Evolutionary conservation across 2,888 invertebrate species (phyloP).

Genomic region (Monochamus alternatus): DNA sequence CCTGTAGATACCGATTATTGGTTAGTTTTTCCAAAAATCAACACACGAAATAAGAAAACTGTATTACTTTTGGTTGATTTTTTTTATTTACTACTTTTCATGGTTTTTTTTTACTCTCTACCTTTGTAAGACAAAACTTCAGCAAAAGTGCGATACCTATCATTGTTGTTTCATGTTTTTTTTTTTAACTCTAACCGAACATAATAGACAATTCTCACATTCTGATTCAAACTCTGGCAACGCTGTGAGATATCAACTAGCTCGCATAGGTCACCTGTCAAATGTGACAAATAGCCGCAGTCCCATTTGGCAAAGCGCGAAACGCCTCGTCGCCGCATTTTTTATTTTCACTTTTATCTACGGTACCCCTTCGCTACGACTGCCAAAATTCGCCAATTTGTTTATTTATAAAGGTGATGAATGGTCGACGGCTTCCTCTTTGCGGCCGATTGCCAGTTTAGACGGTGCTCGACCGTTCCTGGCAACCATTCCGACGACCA

Average conservation of each 20-base stretch:
- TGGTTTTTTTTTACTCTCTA: too few relatives aligned
- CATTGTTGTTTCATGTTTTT: too few relatives aligned
- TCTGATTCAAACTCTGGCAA: background rate
- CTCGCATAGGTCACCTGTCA: slow-evolving; percentile 17
- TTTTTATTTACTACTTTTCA: too few relatives aligned
- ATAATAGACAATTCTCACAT: too few relatives aligned
- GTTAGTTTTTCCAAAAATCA: too few relatives aligned
- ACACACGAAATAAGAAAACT: too few relatives aligned
- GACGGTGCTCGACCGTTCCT: background rate
- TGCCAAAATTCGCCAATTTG: slow-evolving; percentile 16
- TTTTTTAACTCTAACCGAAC: too few relatives aligned
- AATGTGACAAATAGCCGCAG: slow-evolving; percentile 11
- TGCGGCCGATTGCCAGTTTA: background rate
- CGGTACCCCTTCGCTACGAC: background rate
- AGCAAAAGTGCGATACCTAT: too few relatives aligned
- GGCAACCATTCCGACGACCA: background rate
- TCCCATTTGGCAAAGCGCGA: slow-evolving; percentile 16
- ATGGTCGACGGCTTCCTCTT: background rate
- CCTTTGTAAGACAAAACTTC: too few relatives aligned
- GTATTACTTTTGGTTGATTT: too few relatives aligned
- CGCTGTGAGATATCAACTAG: background rate
- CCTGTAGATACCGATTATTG: too few relatives aligned
- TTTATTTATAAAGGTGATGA: background rate
- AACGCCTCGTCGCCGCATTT: background rate
- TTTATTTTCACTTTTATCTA: background rate